Conservation (phyloP, 1,140 invertebrate species). For the Diabrotica undecimpunctata region DNA sequence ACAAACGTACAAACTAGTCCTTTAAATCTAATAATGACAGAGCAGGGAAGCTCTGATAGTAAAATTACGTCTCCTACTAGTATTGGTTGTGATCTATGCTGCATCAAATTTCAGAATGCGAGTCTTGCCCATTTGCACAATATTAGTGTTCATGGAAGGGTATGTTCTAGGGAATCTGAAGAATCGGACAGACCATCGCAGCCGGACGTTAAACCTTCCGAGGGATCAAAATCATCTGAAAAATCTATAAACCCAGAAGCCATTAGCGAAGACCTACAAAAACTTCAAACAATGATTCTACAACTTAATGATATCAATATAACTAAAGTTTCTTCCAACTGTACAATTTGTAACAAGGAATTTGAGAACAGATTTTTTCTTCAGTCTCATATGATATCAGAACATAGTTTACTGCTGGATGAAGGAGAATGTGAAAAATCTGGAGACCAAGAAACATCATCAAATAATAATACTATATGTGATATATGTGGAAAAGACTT, state of each 20-base stretch:
- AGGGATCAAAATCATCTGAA: conserved; percentile 33
- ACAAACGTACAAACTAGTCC: conserved; percentile 57
- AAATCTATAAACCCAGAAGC: conserved; percentile 49
- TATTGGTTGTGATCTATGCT: conserved; percentile 44
- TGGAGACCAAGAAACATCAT: conserved; percentile 39
- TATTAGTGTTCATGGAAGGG: conserved; percentile 45
- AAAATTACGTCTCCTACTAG: conserved; percentile 48
- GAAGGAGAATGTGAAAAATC: conserved; percentile 42
- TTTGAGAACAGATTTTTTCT: conserved; percentile 58
- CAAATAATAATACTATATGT: conserved; percentile 47
- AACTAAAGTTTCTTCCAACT: conserved; percentile 55
- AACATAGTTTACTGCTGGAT: conserved; percentile 52
- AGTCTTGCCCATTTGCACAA: conserved; percentile 50
- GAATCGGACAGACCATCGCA: conserved; percentile 40
- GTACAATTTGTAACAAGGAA: conserved; percentile 59
- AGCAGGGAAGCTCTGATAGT: conserved; percentile 42
- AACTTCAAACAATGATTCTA: conserved; percentile 87
- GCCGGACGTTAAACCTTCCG: conserved; percentile 43
- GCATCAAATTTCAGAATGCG: conserved; percentile 48
- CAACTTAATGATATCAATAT: conserved; percentile 77
- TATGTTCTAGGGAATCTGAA: conserved; percentile 28
- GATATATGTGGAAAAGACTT: conserved; percentile 59
- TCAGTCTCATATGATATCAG: conserved; percentile 59
- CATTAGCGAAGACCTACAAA: conserved; percentile 76
- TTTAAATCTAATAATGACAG: conserved; percentile 60